Conservation (phyloP, 2,113 vertebrate genomes). For the Cromileptes altivelis region DNA sequence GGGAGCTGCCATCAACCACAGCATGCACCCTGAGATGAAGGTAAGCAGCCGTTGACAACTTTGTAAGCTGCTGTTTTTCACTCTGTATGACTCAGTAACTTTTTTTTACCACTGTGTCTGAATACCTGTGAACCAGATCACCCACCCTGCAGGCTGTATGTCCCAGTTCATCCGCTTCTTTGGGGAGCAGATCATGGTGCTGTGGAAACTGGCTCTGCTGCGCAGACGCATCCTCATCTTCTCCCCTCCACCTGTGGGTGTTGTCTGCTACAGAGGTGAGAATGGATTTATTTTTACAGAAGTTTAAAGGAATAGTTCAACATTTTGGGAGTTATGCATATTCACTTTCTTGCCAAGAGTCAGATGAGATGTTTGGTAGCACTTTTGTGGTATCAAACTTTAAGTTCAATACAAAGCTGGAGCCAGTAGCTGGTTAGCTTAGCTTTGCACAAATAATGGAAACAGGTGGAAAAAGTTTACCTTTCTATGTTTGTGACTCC, state of each 20-base stretch:
- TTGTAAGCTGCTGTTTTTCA: neutral
- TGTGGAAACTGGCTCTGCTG: conserved; percentile 96
- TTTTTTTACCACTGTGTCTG: neutral
- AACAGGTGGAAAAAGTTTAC: no score
- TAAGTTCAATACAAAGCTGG: no score
- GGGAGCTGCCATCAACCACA: conserved; percentile 91
- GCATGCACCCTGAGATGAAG: conserved; percentile 98
- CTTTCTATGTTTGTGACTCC: no score
- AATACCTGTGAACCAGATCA: conserved; percentile 86
- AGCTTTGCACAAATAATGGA: no score
- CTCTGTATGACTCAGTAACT: neutral
- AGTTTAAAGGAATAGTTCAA: neutral
- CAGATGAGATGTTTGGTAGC: neutral
- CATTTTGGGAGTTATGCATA: neutral
- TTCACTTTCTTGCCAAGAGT: neutral
- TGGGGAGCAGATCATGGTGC: conserved; percentile 94
- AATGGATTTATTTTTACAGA: neutral
- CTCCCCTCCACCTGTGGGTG: conserved; percentile 94
- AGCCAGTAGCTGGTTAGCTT: no score
- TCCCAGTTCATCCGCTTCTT: conserved; percentile 99
- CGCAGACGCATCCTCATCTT: conserved; percentile 96
- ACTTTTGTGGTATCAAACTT: no score
- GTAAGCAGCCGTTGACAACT: conserved; percentile 65
- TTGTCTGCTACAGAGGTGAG: conserved; percentile 95
- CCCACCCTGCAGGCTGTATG: conserved; percentile 97